A percentile compares a stretch with the other conserved stretches of the same genome.
Evolutionary conservation across 1,140 invertebrate genomes (phyloP).

Genomic region (Drosophila sucinea): DNA sequence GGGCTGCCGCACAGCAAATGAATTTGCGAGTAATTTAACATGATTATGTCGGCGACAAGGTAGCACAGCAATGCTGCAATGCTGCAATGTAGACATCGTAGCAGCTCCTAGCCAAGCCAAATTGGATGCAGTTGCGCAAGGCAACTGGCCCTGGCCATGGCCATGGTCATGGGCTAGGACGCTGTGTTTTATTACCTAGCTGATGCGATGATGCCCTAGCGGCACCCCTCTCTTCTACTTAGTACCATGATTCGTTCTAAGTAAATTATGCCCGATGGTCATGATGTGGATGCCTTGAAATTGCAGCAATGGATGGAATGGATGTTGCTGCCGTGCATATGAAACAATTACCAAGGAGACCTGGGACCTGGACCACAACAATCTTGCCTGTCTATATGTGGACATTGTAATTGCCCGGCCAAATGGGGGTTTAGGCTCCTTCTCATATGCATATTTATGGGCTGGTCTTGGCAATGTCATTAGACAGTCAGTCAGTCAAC

Average conservation of each 20-base stretch:
- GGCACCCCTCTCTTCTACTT: background rate
- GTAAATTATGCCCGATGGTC: conserved; percentile 81
- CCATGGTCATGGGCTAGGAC: conserved; percentile 25
- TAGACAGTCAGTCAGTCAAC: conserved; percentile 68
- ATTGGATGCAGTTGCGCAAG: conserved; percentile 78
- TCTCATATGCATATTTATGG: conserved; percentile 61
- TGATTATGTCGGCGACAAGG: conserved; percentile 80
- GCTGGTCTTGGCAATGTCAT: conserved; percentile 61
- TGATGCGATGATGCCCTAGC: conserved; percentile 32
- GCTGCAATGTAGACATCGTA: conserved; percentile 71
- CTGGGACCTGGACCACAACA: conserved; percentile 25
- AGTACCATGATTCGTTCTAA: conserved; percentile 79
- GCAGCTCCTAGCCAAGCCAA: conserved; percentile 52
- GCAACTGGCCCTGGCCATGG: conserved; percentile 12
- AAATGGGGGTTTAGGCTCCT: conserved; percentile 16
- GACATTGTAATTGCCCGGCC: conserved; percentile 68
- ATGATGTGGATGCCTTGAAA: conserved; percentile 62
- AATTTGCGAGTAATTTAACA: conserved; percentile 82
- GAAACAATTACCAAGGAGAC: conserved; percentile 75
- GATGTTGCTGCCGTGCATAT: conserved; percentile 55
- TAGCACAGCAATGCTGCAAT: conserved; percentile 24
- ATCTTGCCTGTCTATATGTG: conserved; percentile 59
- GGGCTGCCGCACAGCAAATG: conserved; percentile 72
- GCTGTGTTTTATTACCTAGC: conserved; percentile 76
- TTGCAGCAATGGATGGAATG: conserved; percentile 33